Percentiles rank a stretch among this genome's conserved stretches.
These are phyloP conservation scores for Lepas anatifera DNA, from an alignment of 2,888 invertebrate species.

Conservation along the genomic window DNA sequence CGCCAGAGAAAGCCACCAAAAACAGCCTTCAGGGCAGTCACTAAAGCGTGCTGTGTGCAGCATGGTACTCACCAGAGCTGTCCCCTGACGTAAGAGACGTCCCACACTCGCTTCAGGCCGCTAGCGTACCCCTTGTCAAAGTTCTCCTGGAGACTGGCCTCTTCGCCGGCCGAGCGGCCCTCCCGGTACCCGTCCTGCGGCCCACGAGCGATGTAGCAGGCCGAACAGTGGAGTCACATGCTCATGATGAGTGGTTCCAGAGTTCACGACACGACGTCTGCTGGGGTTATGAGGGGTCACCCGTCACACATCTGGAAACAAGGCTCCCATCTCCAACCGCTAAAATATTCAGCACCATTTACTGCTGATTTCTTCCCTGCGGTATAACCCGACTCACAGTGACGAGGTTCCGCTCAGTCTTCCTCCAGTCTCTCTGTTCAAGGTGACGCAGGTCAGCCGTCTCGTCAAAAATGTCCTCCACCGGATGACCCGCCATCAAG, in stretches of 20 bases:
- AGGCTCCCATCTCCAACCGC: too few species aligned
- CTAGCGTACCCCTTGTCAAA: not conserved
- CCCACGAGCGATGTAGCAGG: not conserved
- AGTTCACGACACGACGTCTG: too few species aligned
- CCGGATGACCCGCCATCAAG: not conserved
- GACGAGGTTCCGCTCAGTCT: not conserved
- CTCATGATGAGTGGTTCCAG: too few species aligned
- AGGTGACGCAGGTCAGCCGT: not conserved
- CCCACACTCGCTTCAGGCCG: not conserved
- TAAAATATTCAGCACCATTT: too few species aligned
- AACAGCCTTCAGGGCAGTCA: too few species aligned
- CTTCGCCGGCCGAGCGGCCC: constrained; percentile 1
- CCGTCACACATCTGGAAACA: too few species aligned
- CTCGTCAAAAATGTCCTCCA: not conserved
- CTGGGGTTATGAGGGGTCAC: too few species aligned
- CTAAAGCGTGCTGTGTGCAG: too few species aligned
- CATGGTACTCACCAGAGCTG: constrained; percentile 19
- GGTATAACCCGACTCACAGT: constrained; percentile 4
- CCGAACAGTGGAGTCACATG: too few species aligned
- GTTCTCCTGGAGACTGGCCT: not conserved
- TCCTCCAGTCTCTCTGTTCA: not conserved
- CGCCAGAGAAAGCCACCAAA: too few species aligned
- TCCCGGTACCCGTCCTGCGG: not conserved
- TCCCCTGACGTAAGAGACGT: constrained; percentile 22
- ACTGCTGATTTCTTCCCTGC: too few species aligned